Conservation (phyloP, 2,888 invertebrate species). For the Crepidodera aurea region DNA sequence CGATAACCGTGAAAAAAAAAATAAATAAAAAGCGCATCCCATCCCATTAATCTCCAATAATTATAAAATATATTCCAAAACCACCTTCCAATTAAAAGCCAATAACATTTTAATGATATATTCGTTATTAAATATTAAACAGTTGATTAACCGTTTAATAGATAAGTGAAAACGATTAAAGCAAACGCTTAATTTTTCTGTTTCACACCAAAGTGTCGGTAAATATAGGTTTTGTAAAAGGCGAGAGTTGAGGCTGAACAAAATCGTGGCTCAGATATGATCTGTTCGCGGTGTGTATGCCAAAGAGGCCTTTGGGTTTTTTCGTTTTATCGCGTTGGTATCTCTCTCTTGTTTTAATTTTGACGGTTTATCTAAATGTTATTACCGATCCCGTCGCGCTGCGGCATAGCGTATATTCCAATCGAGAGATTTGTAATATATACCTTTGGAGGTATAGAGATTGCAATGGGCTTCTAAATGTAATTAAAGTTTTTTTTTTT, state of each 20-base stretch:
- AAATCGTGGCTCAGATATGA: conserved; percentile 53
- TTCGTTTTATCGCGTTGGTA: conserved; percentile 32
- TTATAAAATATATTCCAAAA: conserved; percentile 36
- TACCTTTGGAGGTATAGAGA: not conserved
- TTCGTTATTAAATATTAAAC: conserved; percentile 44
- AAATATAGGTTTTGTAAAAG: conserved; percentile 52
- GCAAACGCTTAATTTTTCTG: conserved; percentile 51
- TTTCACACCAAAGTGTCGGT: conserved; percentile 52
- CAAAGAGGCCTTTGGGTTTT: conserved; percentile 31
- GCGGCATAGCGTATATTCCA: not conserved
- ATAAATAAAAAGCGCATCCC: conserved; percentile 15
- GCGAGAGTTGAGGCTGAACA: conserved; percentile 42
- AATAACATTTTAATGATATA: conserved; percentile 44
- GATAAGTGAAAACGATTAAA: conserved; percentile 47
- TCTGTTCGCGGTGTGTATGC: conserved; percentile 21
- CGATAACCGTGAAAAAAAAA: conserved; percentile 7
- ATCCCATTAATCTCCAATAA: conserved; percentile 36
- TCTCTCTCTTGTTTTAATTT: conserved; percentile 39
- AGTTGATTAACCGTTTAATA: conserved; percentile 43
- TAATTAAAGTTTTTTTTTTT: not conserved
- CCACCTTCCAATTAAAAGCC: conserved; percentile 46
- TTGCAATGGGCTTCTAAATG: not conserved
- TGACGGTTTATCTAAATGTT: conserved; percentile 39
- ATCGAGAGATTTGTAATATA: conserved; percentile 21
- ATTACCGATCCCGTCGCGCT: conserved; percentile 11